Evolutionary conservation across 2,888 invertebrate species (phyloP), one percentile per base, ranked within the genome.

Genomic region (Melolontha melolontha): DNA sequence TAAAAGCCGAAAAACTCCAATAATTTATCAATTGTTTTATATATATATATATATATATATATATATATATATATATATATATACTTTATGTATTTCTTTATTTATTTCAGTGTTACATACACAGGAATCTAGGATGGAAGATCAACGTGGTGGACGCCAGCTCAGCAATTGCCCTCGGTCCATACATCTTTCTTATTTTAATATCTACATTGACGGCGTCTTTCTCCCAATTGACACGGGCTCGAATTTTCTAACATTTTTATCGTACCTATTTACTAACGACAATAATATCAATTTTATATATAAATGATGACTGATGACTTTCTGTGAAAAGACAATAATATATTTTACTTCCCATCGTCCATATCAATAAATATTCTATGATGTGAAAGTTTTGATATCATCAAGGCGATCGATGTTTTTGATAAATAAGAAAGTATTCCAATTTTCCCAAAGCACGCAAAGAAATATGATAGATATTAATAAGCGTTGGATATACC

Each of bases 51-150:
- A n/a, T n/a, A n/a, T n/a, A n/a, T n/a, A n/a, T n/a, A n/a, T n/a
- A n/a, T n/a, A n/a, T n/a, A n/a, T n/a, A n/a, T n/a, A n/a, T n/a
- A n/a, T n/a, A n/a, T n/a, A n/a, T n/a, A n/a, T n/a, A n/a, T n/a
- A n/a, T n/a, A n/a, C n/a, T n/a, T n/a, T 22, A 22, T 22, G 6
- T 17, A 47, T 55, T 29, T 44, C 17, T 29, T 44, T 27, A 51
- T 42, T 47, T 17, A 74, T 84, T 85, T 12, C 85, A 96, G 96
- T 96, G 96, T 83, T 96, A 93, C 85, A 91, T 92, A n/a, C 96
- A 96, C 85, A 92, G 90, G 74, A 93, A 95, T 81, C 85, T 96
- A 29, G 96, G 96, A 55, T 96, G 96, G 96, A 96, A 95, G 82
- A 96, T 96, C 75, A 90, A 93, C 81, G 92, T 96, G 1, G 90